phyloP scores from a whole-genome alignment of 1,140 invertebrate species.

The Panagrolaimus sp. region DNA sequence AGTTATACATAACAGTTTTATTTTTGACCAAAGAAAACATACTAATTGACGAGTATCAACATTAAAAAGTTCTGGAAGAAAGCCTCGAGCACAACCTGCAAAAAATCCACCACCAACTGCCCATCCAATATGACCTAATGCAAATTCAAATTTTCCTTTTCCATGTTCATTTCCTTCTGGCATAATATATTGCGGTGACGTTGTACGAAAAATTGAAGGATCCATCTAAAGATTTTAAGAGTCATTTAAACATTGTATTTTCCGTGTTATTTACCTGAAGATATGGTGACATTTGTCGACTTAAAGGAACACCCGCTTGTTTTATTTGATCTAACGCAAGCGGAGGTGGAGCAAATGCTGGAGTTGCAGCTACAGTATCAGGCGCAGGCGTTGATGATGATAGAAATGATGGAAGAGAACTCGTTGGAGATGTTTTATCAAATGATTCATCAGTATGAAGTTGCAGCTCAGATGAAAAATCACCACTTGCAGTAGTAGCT shows the following conservation, averaged over 20 bases:
- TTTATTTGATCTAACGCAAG: constrained; percentile 37
- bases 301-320: constrained; percentile 40
- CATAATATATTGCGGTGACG: constrained; percentile 45
- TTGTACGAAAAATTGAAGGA: constrained; percentile 39
- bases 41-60: constrained; percentile 33
- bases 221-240: constrained; percentile 36
- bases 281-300: constrained; percentile 41
- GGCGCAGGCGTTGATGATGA: neutral
- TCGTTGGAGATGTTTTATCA: neutral
- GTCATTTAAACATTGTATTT: neutral
- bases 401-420: neutral
- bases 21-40: neutral
- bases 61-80: constrained; percentile 33
- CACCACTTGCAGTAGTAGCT: neutral
- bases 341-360: constrained; percentile 19
- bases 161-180: constrained; percentile 45
- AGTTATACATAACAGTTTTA: neutral
- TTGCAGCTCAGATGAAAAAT: neutral
- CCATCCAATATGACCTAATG: constrained; percentile 43
- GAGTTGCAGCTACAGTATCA: constrained; percentile 2
- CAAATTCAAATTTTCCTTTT: constrained; percentile 45
- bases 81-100: constrained; percentile 36
- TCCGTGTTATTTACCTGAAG: constrained; percentile 33
- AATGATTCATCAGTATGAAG: constrained; percentile 1
- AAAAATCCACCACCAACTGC: constrained; percentile 37